phyloP scores from a whole-genome alignment of 2,797 vertebrate species.

The Neosalanx taihuensis region DNA sequence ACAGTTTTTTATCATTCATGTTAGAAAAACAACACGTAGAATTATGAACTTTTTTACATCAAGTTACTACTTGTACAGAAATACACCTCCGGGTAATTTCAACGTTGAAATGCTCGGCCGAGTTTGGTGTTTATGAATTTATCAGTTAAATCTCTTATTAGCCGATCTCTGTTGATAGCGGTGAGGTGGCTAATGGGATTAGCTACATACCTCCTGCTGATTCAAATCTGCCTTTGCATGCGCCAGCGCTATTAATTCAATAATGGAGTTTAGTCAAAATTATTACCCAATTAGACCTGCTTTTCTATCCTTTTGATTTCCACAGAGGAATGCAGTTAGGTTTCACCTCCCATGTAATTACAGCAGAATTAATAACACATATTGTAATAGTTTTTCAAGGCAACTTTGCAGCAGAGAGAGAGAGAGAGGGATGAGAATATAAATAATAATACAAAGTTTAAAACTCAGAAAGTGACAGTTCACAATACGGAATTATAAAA shows the following conservation, averaged over 20 bases:
- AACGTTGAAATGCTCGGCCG: background rate
- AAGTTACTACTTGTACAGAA: background rate
- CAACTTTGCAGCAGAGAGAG: slow-evolving; percentile 57
- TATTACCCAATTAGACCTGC: slow-evolving; percentile 69
- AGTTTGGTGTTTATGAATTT: slow-evolving; percentile 30
- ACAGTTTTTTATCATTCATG: background rate
- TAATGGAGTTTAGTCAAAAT: slow-evolving; percentile 70
- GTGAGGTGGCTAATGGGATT: slow-evolving; percentile 60
- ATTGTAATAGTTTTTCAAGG: slow-evolving; percentile 68
- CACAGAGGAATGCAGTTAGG: slow-evolving; percentile 53
- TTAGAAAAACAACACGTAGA: background rate
- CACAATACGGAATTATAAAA: slow-evolving; percentile 30
- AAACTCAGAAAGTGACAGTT: slow-evolving; percentile 34
- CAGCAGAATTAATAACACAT: slow-evolving; percentile 69
- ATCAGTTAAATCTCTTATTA: slow-evolving; percentile 35
- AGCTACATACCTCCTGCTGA: slow-evolving; percentile 54
- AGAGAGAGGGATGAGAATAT: slow-evolving; percentile 34
- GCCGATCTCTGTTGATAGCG: slow-evolving; percentile 52
- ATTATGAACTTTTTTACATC: background rate
- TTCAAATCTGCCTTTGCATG: slow-evolving; percentile 58
- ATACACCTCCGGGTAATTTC: background rate
- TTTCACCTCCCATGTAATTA: slow-evolving; percentile 69
- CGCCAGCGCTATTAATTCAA: slow-evolving; percentile 61
- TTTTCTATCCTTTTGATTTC: slow-evolving; percentile 64
- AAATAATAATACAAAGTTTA: slow-evolving; percentile 38